Conservation (phyloP, 1,140 invertebrate species). For the Arctopsyche grandis region DNA sequence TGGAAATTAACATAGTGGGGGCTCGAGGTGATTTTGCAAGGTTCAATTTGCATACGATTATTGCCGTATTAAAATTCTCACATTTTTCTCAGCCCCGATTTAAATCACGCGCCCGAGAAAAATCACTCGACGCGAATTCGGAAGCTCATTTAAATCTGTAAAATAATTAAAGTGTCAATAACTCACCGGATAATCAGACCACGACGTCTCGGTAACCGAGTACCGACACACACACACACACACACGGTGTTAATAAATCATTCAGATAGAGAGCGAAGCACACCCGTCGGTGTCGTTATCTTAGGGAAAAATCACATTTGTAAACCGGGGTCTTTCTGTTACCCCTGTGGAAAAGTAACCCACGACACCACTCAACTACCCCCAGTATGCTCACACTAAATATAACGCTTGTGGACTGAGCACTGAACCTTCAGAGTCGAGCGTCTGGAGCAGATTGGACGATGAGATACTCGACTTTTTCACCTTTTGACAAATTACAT, state of each 20-base stretch:
- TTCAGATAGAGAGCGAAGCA: slow-evolving; percentile 11
- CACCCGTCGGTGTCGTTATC: slow-evolving; percentile 20
- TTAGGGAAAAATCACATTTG: slow-evolving; percentile 32
- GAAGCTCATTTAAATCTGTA: too few species aligned
- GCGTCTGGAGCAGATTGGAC: not conserved
- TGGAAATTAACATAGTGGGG: not conserved
- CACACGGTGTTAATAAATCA: slow-evolving; percentile 27
- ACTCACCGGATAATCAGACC: not conserved
- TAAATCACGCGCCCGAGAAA: too few species aligned
- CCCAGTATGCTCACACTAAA: not conserved
- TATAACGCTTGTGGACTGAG: not conserved
- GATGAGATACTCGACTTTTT: not conserved
- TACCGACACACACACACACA: not conserved
- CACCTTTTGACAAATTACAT: not conserved
- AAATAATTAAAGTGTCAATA: not conserved
- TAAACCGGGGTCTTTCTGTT: not conserved
- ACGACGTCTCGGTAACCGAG: slow-evolving; percentile 8
- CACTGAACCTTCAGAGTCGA: not conserved
- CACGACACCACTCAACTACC: not conserved
- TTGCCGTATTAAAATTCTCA: not conserved
- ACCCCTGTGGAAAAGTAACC: not conserved
- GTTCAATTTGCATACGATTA: slow-evolving; percentile 1
- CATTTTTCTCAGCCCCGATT: not conserved
- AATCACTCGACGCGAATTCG: too few species aligned
- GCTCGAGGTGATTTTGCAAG: not conserved